phyloP scores from a whole-genome alignment of 1,140 invertebrate species.

The Belonocnema kinseyi region DNA sequence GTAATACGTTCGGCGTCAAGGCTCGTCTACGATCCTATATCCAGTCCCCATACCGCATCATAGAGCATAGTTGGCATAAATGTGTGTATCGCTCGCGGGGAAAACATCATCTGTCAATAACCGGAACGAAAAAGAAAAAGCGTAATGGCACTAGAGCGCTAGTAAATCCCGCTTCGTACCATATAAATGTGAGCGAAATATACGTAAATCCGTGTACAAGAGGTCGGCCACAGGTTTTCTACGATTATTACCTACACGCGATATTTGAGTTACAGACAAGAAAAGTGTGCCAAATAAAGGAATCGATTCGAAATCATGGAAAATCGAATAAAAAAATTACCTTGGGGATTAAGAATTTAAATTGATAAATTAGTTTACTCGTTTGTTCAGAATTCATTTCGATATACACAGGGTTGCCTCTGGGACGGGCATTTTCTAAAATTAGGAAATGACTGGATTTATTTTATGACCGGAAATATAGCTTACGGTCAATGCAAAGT shows the following conservation, averaged over 20 bases:
- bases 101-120: constrained; percentile 64
- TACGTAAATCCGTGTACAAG: constrained; percentile 29
- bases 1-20: constrained; percentile 23
- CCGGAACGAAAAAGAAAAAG: constrained; percentile 36
- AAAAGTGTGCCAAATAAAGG: constrained; percentile 16
- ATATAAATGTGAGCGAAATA: constrained; percentile 24
- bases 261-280: constrained; percentile 9
- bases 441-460: no score
- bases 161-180: constrained; percentile 37
- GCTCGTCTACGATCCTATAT: constrained; percentile 24
- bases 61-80: constrained; percentile 29
- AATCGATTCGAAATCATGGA: not conserved
- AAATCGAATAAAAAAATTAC: no score
- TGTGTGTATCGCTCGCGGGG: constrained; percentile 49
- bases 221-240: constrained; percentile 28
- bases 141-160: constrained; percentile 31
- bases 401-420: no score
- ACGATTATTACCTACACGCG: constrained; percentile 9
- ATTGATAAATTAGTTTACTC: no score
- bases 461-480: no score
- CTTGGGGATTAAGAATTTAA: no score
- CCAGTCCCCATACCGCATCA: constrained; percentile 4
- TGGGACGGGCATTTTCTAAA: no score
- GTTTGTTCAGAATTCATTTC: no score
- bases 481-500: no score